Conservation (phyloP, 2,113 vertebrate genomes). For the Puntigrus tetrazona region DNA sequence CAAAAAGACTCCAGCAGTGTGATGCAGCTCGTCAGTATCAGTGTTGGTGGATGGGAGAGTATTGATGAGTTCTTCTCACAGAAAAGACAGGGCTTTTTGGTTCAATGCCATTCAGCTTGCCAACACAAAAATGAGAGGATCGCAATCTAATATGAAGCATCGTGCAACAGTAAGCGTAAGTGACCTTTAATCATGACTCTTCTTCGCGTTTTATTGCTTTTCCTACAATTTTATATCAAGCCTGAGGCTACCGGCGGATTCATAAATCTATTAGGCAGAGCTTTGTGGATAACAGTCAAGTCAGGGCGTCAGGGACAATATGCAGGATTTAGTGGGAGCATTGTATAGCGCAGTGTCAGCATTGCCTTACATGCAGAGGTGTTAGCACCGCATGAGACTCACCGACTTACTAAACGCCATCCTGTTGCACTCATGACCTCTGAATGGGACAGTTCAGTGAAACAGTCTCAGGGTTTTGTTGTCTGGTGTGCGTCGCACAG, state of each 20-base stretch:
- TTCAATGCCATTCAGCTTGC: constrained; percentile 50
- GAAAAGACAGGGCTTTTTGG: constrained; percentile 34
- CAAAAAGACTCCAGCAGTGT: constrained; percentile 35
- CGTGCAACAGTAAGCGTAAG: constrained; percentile 68
- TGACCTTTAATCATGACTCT: constrained; percentile 42
- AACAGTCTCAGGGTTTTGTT: not conserved
- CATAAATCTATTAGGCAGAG: not conserved
- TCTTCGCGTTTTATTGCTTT: not conserved
- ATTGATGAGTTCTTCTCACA: constrained; percentile 51
- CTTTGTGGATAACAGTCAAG: constrained; percentile 18
- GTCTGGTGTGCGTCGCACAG: not conserved
- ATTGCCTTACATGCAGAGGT: constrained; percentile 24
- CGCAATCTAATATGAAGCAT: constrained; percentile 63
- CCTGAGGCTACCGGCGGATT: not conserved
- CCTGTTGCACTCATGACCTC: not conserved
- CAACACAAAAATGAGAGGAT: constrained; percentile 67
- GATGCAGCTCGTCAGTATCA: constrained; percentile 39
- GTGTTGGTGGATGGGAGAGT: constrained; percentile 45
- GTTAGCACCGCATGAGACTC: constrained; percentile 24
- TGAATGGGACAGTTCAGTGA: not conserved
- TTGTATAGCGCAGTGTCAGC: constrained; percentile 38
- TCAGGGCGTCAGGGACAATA: constrained; percentile 28
- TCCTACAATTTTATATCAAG: not conserved
- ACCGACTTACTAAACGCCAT: constrained; percentile 20
- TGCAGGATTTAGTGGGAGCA: constrained; percentile 32